Conservation (phyloP, 2,888 invertebrate genomes). For the Campopleginae sp. region DNA sequence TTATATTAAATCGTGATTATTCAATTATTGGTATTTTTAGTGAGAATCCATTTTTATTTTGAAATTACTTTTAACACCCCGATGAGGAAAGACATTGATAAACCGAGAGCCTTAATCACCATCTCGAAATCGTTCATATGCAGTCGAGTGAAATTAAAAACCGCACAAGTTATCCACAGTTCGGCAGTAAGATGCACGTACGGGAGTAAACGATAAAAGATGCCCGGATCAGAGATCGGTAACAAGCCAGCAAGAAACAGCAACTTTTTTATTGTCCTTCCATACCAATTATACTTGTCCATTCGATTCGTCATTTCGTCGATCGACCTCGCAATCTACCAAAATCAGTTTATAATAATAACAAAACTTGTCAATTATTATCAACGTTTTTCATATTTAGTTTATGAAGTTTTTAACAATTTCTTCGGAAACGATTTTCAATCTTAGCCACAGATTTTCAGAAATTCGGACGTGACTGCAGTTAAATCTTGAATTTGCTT, state of each 20-base stretch:
- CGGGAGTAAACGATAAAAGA: conserved; percentile 32
- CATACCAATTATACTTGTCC: conserved; percentile 50
- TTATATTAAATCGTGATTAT: not conserved
- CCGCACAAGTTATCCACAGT: conserved; percentile 15
- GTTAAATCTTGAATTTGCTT: too few species aligned
- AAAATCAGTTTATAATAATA: not conserved
- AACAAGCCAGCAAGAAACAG: conserved; percentile 54
- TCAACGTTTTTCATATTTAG: not conserved
- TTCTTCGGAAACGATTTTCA: not conserved
- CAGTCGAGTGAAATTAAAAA: conserved; percentile 60
- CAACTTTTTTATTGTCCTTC: conserved; percentile 36
- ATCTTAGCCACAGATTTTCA: too few species aligned
- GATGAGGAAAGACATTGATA: conserved; percentile 50
- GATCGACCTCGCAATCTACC: not conserved
- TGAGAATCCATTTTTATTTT: not conserved
- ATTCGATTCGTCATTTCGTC: conserved; percentile 50
- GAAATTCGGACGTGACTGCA: too few species aligned
- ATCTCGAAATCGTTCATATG: conserved; percentile 59
- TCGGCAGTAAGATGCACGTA: conserved; percentile 19
- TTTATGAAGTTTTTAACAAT: not conserved
- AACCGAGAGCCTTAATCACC: conserved; percentile 60
- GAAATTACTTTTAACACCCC: conserved; percentile 51
- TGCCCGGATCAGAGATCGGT: conserved; percentile 47
- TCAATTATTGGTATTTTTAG: not conserved
- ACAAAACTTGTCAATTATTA: not conserved